Conservation (phyloP, 2,797 vertebrate genomes). For the Serranus cabrilla region DNA sequence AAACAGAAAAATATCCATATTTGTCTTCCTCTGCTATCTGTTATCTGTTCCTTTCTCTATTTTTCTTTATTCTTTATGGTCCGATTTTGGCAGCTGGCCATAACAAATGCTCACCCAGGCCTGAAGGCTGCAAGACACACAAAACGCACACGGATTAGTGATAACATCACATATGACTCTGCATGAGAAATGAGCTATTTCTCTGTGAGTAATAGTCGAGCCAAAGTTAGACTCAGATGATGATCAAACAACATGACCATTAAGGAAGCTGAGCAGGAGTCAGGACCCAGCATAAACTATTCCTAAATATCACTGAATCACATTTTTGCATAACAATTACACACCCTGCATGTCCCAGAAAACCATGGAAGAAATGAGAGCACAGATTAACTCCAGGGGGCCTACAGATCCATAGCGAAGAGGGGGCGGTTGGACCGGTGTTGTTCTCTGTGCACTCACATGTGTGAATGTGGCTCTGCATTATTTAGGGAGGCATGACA, state of each 20-base stretch:
- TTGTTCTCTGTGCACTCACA: constrained; percentile 19
- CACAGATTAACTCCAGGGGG: constrained; percentile 53
- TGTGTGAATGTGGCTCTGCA: constrained; percentile 42
- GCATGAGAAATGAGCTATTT: constrained; percentile 7
- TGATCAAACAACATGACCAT: neutral
- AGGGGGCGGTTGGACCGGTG: constrained; percentile 24
- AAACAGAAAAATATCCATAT: constrained; percentile 2
- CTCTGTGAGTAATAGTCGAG: neutral
- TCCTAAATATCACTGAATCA: constrained; percentile 25
- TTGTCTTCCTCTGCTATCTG: constrained; percentile 18
- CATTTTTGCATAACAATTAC: constrained; percentile 49
- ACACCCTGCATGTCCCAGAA: constrained; percentile 56
- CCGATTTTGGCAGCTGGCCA: constrained; percentile 18
- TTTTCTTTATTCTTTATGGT: constrained; percentile 18
- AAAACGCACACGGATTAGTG: constrained; percentile 5
- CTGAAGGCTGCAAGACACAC: constrained; percentile 20
- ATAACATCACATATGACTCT: constrained; percentile 4
- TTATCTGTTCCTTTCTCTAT: neutral
- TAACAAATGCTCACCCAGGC: constrained; percentile 1
- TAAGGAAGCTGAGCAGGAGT: constrained; percentile 16
- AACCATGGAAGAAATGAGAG: constrained; percentile 54
- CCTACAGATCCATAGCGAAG: constrained; percentile 41
- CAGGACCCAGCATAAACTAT: constrained; percentile 23
- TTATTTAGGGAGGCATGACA: constrained; percentile 51
- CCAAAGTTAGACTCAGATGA: constrained; percentile 4